Conservation (phyloP, 2,797 vertebrate genomes). For the Paedocypris micromegethes region DNA sequence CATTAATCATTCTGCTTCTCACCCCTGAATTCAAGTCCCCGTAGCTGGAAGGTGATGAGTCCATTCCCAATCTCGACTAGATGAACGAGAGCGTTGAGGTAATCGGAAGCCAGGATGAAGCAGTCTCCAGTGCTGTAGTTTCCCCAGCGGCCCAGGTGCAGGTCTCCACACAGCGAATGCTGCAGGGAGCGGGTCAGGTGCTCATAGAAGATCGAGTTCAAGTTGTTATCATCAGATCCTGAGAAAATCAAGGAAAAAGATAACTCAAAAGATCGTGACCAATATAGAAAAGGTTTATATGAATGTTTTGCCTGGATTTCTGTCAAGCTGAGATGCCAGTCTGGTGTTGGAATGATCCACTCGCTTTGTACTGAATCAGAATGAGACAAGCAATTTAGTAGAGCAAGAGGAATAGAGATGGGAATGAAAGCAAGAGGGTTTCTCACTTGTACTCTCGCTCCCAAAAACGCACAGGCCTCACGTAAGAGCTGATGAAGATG, state of each 20-base stretch:
- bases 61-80: conserved; percentile 96
- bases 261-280: neutral
- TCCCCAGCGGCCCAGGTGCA: conserved; percentile 92
- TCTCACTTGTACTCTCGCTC: conserved; percentile 95
- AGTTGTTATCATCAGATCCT: conserved; percentile 97
- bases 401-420: neutral
- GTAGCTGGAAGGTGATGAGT: conserved; percentile 91
- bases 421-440: neutral
- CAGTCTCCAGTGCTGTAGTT: conserved; percentile 94
- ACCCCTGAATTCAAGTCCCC: conserved; percentile 98
- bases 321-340: conserved; percentile 93
- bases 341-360: conserved; percentile 98
- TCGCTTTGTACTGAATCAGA: conserved; percentile 79
- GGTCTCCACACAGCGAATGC: conserved; percentile 92
- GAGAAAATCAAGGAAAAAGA: conserved; percentile 11
- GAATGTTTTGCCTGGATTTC: conserved; percentile 84
- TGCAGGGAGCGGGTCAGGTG: conserved; percentile 95
- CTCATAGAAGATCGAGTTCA: conserved; percentile 99
- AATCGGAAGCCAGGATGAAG: conserved; percentile 98
- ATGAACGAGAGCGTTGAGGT: conserved; percentile 96
- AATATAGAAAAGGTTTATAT: neutral
- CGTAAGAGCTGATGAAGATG: conserved; percentile 97
- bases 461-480: conserved; percentile 97
- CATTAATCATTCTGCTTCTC: conserved; percentile 39
- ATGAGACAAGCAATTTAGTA: neutral